A percentile compares a stretch with the other conserved stretches of the same genome.
These are phyloP conservation scores for Nasonovia ribisnigri DNA, from an alignment of 2,888 invertebrate genomes.

Conservation along the genomic window DNA sequence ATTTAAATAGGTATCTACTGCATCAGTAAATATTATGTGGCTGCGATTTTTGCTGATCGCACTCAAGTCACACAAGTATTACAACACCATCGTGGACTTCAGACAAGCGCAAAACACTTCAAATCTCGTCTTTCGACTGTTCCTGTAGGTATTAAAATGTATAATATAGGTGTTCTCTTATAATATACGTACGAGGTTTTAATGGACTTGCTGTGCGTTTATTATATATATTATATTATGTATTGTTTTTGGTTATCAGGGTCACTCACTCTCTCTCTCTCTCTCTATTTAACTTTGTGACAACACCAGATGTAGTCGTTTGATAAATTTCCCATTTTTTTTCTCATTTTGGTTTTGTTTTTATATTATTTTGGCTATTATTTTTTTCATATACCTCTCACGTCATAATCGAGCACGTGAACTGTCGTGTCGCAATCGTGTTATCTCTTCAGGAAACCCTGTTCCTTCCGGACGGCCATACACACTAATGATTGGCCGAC, in stretches of 20 bases:
- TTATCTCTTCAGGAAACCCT: slow-evolving; percentile 62
- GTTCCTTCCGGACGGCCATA: slow-evolving; percentile 62
- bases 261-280: not conserved
- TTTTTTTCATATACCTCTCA: slow-evolving; percentile 41
- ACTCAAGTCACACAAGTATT: not conserved
- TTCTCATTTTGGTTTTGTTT: slow-evolving; percentile 30
- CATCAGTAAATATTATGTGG: not conserved
- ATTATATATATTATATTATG: not conserved
- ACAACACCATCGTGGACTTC: not conserved
- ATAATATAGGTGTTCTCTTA: not conserved
- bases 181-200: not conserved
- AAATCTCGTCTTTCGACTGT: not conserved
- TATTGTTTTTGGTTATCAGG: slow-evolving; percentile 26
- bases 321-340: slow-evolving; percentile 58
- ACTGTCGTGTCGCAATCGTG: slow-evolving; percentile 58
- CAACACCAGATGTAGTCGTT: slow-evolving; percentile 49
- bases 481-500: slow-evolving; percentile 62
- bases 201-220: slow-evolving; percentile 42
- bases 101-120: not conserved
- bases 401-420: slow-evolving; percentile 63
- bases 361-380: slow-evolving; percentile 44
- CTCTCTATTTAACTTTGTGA: slow-evolving; percentile 39
- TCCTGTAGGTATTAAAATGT: not conserved
- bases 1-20: not conserved
- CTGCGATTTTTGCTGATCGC: not conserved